These are phyloP conservation scores for Monochamus alternatus DNA, from an alignment of 2,888 invertebrate genomes.

Conservation along the genomic window DNA sequence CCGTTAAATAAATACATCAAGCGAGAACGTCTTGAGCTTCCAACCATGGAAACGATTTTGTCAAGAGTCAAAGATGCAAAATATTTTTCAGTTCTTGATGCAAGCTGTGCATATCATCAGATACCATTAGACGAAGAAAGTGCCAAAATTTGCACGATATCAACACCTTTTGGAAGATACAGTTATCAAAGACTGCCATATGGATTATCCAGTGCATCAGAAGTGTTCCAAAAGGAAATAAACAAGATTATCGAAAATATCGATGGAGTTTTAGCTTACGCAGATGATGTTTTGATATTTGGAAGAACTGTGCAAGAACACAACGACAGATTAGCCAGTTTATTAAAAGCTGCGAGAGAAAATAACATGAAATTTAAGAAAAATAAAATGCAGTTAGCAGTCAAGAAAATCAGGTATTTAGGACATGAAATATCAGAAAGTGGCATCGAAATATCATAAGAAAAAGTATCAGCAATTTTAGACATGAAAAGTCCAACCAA, in stretches of 20 bases:
- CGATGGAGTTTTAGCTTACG: background rate
- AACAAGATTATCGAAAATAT: background rate
- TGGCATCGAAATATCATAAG: constrained; percentile 25
- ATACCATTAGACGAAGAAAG: constrained; percentile 1
- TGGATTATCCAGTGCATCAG: background rate
- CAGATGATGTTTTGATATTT: background rate
- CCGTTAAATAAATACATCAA: constrained; percentile 29
- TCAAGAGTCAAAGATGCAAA: background rate
- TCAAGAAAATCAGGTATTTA: constrained; percentile 9
- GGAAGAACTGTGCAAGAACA: background rate
- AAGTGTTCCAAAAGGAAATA: background rate
- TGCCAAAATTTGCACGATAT: constrained; percentile 4
- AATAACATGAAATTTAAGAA: constrained; percentile 25
- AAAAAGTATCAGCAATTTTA: constrained; percentile 23
- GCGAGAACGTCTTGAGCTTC: constrained; percentile 7
- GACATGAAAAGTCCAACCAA: constrained; percentile 22
- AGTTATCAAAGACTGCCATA: background rate
- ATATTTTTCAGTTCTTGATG: constrained; percentile 32
- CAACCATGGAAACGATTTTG: constrained; percentile 7
- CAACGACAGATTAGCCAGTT: background rate
- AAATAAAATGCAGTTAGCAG: constrained; percentile 3
- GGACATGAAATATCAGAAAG: constrained; percentile 16
- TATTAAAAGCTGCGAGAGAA: background rate
- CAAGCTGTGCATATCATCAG: constrained; percentile 29
- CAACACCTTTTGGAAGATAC: constrained; percentile 15